Conservation (phyloP, 2,113 vertebrate species). For the Turnix velox region DNA sequence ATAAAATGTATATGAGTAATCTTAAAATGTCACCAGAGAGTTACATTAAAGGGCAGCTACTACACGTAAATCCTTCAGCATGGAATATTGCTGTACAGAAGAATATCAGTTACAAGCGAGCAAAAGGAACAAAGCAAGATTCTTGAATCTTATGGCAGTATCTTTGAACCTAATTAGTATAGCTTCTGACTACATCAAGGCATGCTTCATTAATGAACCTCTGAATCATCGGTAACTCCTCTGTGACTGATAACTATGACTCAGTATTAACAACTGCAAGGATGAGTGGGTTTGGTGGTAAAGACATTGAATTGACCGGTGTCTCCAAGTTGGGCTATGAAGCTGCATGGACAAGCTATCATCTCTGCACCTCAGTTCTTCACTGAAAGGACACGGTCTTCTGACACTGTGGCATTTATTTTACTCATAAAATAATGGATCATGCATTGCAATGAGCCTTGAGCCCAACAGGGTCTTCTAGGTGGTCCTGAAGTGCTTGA, state of each 20-base stretch:
- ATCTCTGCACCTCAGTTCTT: neutral
- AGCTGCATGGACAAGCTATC: neutral
- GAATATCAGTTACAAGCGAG: conserved; percentile 35
- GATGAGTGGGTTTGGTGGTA: neutral
- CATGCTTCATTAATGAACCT: conserved; percentile 35
- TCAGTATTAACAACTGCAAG: conserved; percentile 1
- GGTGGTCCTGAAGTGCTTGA: neutral
- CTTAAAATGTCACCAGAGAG: conserved; percentile 19
- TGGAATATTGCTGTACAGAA: neutral
- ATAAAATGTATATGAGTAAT: conserved; percentile 7
- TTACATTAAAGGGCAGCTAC: conserved; percentile 30
- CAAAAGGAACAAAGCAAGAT: conserved; percentile 28
- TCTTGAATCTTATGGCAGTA: conserved; percentile 22
- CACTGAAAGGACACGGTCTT: neutral
- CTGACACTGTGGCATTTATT: neutral
- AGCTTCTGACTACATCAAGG: conserved; percentile 9
- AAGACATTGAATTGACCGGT: neutral
- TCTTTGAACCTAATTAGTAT: neutral
- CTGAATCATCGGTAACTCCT: conserved; percentile 57
- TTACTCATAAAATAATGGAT: neutral
- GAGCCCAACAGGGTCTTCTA: neutral
- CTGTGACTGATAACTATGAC: conserved; percentile 52
- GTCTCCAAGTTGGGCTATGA: neutral
- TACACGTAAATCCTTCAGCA: conserved; percentile 7
- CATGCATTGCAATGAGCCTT: neutral